Base-by-base conservation (phyloP, 2,888 invertebrate genomes). In the Eristalis intricaria region DNA sequence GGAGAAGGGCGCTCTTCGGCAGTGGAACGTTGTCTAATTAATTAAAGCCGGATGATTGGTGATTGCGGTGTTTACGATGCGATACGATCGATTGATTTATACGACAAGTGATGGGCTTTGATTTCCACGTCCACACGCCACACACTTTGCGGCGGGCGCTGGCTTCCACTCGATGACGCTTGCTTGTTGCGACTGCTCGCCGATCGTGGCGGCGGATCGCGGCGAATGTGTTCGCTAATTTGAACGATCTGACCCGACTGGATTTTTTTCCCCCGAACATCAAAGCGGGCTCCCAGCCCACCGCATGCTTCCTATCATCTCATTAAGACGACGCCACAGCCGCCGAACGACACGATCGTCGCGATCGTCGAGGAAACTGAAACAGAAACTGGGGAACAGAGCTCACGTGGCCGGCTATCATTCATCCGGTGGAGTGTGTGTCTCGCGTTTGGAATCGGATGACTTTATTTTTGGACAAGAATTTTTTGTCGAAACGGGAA, bases 71-170 rank as follows among this genome's bases (percentile, higher is more conserved):
- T 85, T 81, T 77, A 85, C 81, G 73, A 69, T 69, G 77, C 50
- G 73, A 64, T 85, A 68, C 64, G 81, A 85, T 85, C 77, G 85
- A 85, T 81, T 81, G 81, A 77, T 77, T 81, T 81, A 81, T 85
- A 81, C 50, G 81, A 74, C 73, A 77, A 73, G 71, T 64, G 81
- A 85, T 77, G 77, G 81, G 73, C 43, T 81, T 81, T 81, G 85
- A 85, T 85, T 85, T 85, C 73, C 43, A 77, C 77, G 76, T 38
- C 68, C 43, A 81, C 73, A 64, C 15, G 61, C 8, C 60, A n/a
- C 60, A 26, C 56, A 70, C 63, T 63, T 69, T 38, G 32, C 50
- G 61, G 80, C 15, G 60, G 61, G 80, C 15, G 60, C 3, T 40
- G 38, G 22, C 56, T 15, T 32, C 8, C 32, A 10, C 3, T 23